Evolutionary conservation across 2,113 vertebrate genomes (phyloP).

Genomic region (Anser brachyrhynchus): DNA sequence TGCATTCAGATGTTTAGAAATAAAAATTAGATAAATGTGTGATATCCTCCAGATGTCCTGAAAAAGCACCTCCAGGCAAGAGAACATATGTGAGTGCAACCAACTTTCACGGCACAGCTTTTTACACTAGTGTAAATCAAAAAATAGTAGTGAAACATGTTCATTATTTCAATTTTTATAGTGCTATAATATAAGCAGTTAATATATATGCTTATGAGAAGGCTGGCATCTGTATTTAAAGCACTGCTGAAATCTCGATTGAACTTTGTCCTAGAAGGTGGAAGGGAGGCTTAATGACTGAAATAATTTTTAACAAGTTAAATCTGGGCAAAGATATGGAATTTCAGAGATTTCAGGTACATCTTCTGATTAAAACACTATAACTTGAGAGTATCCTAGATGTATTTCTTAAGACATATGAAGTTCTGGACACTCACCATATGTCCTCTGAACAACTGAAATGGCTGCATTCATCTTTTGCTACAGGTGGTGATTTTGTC

Average conservation of each 20-base stretch:
- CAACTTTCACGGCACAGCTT: not conserved
- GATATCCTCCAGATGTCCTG: not conserved
- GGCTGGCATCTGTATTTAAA: not conserved
- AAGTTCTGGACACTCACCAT: not conserved
- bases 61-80: not conserved
- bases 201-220: not conserved
- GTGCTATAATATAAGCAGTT: not conserved
- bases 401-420: not conserved
- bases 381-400: not conserved
- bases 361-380: not conserved
- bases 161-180: not conserved
- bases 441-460: not conserved
- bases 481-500: not conserved
- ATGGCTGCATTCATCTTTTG: not conserved
- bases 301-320: not conserved
- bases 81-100: not conserved
- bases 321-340: not conserved
- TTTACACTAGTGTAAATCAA: not conserved
- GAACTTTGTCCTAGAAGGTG: not conserved
- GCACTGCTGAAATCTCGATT: not conserved
- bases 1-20: too few relatives aligned
- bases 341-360: not conserved
- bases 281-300: not conserved
- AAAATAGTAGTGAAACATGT: not conserved
- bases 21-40: not conserved